Conservation (phyloP, 2,113 vertebrate genomes). For the Chascanopsetta lugubris region DNA sequence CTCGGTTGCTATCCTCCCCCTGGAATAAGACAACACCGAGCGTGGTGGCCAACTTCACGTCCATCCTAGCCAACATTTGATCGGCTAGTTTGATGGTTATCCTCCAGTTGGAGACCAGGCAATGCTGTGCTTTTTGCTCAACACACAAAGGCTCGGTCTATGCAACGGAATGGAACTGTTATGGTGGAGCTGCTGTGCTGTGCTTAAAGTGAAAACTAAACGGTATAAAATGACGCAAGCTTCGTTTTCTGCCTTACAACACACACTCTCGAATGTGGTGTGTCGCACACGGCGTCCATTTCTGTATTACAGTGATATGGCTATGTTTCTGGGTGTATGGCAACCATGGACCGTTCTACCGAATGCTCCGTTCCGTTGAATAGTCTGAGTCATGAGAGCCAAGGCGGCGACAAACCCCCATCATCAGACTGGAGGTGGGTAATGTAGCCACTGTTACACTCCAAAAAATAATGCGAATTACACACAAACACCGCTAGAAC, state of each 20-base stretch:
- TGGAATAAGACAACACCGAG: too few species aligned
- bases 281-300: too few species aligned
- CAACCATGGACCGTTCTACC: slow-evolving; percentile 5
- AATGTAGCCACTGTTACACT: slow-evolving; percentile 44
- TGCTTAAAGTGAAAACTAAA: slow-evolving; percentile 64
- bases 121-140: slow-evolving; percentile 25
- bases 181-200: slow-evolving; percentile 58
- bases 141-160: slow-evolving; percentile 75
- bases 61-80: too few species aligned
- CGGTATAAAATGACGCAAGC: slow-evolving; percentile 35
- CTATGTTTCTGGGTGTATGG: slow-evolving; percentile 5
- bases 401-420: slow-evolving; percentile 72
- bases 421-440: slow-evolving; percentile 62
- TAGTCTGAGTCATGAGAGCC: slow-evolving; percentile 74
- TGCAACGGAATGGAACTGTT: slow-evolving; percentile 70
- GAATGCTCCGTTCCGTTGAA: slow-evolving; percentile 57
- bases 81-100: too few species aligned
- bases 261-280: too few species aligned
- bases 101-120: slow-evolving; percentile 5
- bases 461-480: slow-evolving; percentile 7
- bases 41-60: background rate
- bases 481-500: background rate
- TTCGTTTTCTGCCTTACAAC: slow-evolving; percentile 2
- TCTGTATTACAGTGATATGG: background rate
- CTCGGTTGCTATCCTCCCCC: too few species aligned